These are phyloP conservation scores for Aselliscus stoliczkanus DNA, from an alignment of 2,797 vertebrate species.

Conservation along the genomic window DNA sequence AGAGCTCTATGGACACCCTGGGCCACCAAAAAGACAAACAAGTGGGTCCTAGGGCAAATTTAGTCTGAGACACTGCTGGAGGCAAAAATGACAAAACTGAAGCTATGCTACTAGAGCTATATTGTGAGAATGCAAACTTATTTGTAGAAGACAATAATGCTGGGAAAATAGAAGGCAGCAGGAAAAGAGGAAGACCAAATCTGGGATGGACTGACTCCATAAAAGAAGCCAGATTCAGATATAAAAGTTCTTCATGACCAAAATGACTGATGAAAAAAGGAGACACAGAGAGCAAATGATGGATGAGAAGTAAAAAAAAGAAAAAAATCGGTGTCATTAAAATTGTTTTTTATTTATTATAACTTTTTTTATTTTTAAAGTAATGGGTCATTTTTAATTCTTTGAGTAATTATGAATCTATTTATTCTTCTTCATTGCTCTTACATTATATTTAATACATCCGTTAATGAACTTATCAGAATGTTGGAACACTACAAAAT, in stretches of 20 bases:
- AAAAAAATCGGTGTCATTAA: not conserved
- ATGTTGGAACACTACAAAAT: not conserved
- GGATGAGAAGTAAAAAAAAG: not conserved
- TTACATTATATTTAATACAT: not conserved
- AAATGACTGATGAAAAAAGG: not conserved
- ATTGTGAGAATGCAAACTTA: not conserved
- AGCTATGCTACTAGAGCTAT: too few relatives aligned
- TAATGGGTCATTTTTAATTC: not conserved
- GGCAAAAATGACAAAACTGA: too few relatives aligned
- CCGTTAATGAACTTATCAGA: not conserved
- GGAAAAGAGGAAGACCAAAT: not conserved
- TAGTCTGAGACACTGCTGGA: too few relatives aligned
- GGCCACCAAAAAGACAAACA: not conserved
- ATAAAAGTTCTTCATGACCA: not conserved
- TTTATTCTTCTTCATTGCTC: not conserved
- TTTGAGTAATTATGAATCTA: not conserved
- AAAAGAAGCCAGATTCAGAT: not conserved
- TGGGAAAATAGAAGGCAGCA: not conserved
- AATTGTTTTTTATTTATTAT: not conserved
- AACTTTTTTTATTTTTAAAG: not conserved
- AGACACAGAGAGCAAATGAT: not conserved
- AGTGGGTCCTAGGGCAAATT: not conserved
- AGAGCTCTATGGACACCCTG: not conserved
- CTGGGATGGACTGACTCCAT: not conserved
- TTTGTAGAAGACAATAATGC: not conserved